A percentile compares a stretch with the other conserved stretches of the same genome.
phyloP scores from a whole-genome alignment of 2,888 invertebrate species.

The Brachypterus glaber region DNA sequence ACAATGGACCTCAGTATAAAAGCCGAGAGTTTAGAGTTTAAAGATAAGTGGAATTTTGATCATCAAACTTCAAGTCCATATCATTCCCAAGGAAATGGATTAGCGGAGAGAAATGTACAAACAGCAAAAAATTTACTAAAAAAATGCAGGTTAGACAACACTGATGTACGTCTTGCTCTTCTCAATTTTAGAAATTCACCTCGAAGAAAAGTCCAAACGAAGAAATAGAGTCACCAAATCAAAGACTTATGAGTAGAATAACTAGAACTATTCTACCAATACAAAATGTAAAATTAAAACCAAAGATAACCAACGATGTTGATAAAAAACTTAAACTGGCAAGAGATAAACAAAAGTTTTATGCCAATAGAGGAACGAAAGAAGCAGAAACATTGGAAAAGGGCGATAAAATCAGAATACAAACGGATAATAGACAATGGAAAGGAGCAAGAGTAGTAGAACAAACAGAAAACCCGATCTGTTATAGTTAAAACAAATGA shows the following conservation, averaged over 20 bases:
- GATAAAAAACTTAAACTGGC: background rate
- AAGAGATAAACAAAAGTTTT: background rate
- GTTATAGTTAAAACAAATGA: background rate
- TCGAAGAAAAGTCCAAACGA: too few species aligned
- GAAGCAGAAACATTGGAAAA: background rate
- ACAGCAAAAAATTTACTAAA: background rate
- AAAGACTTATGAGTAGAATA: background rate
- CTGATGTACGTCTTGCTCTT: background rate
- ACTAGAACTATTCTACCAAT: background rate
- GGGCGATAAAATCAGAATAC: background rate
- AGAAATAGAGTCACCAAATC: background rate
- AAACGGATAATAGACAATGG: background rate
- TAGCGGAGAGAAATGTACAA: slow-evolving; percentile 5
- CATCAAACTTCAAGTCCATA: slow-evolving; percentile 8
- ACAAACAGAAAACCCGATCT: background rate
- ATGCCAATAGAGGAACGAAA: background rate
- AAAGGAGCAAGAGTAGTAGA: background rate
- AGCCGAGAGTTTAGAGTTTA: slow-evolving; percentile 9
- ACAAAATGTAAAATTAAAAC: background rate
- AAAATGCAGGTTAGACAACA: background rate
- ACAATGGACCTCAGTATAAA: slow-evolving; percentile 9
- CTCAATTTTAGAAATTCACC: background rate
- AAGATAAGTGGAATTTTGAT: slow-evolving; percentile 5
- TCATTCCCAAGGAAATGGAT: slow-evolving; percentile 7
- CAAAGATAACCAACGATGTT: background rate